phyloP scores from a whole-genome alignment of 1,140 invertebrate genomes.

The Tribolium castaneum region DNA sequence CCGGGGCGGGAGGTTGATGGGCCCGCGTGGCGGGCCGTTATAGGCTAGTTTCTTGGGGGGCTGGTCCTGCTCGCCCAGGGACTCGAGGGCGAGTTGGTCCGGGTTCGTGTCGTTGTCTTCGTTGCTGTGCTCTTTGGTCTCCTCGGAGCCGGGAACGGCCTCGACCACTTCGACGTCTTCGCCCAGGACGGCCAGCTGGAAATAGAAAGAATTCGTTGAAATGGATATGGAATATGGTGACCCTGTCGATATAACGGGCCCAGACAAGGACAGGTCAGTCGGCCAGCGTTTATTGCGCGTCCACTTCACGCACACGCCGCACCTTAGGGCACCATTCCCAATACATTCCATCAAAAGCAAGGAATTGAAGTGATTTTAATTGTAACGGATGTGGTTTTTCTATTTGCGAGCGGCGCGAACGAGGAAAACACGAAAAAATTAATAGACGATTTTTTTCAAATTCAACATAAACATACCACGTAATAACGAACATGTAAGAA shows the following conservation, averaged over 20 bases:
- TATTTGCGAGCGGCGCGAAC: too few species aligned
- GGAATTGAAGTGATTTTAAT: neutral
- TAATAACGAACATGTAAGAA: too few species aligned
- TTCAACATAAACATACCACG: too few species aligned
- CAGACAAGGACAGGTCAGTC: conserved; percentile 53
- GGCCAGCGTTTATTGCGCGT: conserved; percentile 50
- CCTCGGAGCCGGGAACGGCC: conserved; percentile 69
- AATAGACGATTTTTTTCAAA: too few species aligned
- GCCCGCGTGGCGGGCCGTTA: conserved; percentile 64
- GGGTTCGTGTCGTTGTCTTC: conserved; percentile 64
- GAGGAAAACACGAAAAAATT: too few species aligned
- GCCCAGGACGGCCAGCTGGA: conserved; percentile 66
- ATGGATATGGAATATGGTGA: conserved; percentile 36
- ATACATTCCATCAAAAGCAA: conserved; percentile 18
- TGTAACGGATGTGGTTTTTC: neutral
- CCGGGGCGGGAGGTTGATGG: conserved; percentile 60
- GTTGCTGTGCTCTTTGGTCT: conserved; percentile 64
- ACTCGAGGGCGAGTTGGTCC: conserved; percentile 75
- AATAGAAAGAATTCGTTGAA: conserved; percentile 49
- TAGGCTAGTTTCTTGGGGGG: conserved; percentile 66
- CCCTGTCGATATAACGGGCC: conserved; percentile 48
- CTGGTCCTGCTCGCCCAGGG: conserved; percentile 66
- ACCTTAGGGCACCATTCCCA: conserved; percentile 41
- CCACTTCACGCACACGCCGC: conserved; percentile 43
- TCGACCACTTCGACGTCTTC: conserved; percentile 76